Percentiles rank a stretch among this genome's conserved stretches.
Evolutionary conservation across 1,140 invertebrate genomes (phyloP).

Genomic region (Drosophila funebris): DNA sequence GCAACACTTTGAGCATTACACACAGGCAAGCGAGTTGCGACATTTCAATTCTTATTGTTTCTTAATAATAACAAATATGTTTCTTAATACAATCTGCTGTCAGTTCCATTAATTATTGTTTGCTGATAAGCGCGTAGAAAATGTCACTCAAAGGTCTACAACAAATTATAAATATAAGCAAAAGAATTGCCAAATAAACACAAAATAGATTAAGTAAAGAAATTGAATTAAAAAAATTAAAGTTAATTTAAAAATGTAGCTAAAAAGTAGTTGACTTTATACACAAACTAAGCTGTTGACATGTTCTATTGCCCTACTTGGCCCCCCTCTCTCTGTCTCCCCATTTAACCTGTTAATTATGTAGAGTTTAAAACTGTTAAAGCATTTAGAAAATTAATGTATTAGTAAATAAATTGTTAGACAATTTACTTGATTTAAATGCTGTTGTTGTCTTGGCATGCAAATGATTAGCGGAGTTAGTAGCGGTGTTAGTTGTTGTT

Average conservation of each 20-base stretch:
- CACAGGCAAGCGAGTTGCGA: background rate
- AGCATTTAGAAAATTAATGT: constrained; percentile 14
- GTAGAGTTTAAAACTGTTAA: constrained; percentile 2
- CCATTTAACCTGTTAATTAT: background rate
- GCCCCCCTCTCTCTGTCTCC: background rate
- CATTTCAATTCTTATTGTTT: background rate
- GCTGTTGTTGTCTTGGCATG: constrained; percentile 46
- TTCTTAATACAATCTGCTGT: constrained; percentile 7
- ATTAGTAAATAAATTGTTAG: constrained; percentile 32
- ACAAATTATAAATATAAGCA: background rate
- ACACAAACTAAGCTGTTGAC: background rate
- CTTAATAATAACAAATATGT: background rate
- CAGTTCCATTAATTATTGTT: constrained; percentile 5
- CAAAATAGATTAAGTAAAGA: background rate
- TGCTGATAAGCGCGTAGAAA: constrained; percentile 15
- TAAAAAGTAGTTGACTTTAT: no score
- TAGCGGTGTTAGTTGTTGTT: constrained; percentile 34
- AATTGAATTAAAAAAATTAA: no score
- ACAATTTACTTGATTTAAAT: constrained; percentile 67
- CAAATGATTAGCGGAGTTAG: constrained; percentile 66
- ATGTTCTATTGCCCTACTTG: background rate
- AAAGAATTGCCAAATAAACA: background rate
- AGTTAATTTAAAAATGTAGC: no score
- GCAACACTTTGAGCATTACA: background rate
- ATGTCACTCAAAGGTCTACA: constrained; percentile 13